Percentiles rank a stretch among this genome's conserved stretches.
Conservation (phyloP, 92 coral and sea anemone genomes). For the Bergia puertoricense region DNA sequence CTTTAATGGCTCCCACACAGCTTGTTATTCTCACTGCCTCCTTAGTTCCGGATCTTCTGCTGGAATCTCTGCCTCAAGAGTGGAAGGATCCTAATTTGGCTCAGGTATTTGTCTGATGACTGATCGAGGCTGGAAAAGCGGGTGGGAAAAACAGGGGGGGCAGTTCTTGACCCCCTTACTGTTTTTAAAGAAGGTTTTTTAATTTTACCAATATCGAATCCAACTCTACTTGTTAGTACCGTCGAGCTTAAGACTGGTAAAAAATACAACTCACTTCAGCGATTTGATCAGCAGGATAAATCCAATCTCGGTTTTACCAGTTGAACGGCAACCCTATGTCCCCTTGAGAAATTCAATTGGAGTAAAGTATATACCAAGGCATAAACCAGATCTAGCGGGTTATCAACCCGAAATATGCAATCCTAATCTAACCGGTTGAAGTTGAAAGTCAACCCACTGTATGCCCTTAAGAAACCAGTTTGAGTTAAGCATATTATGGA, state of each 20-base stretch:
- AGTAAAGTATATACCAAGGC: too few relatives aligned
- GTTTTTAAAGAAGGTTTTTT: too few relatives aligned
- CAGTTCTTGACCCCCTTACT: not conserved
- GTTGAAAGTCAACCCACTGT: too few relatives aligned
- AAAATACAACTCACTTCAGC: not conserved
- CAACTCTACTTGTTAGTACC: not conserved
- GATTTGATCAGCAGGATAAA: too few relatives aligned
- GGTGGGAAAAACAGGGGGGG: not conserved
- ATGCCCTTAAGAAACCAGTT: too few relatives aligned
- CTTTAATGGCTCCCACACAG: conserved; percentile 65
- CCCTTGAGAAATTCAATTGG: too few relatives aligned
- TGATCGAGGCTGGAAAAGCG: not conserved
- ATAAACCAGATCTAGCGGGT: too few relatives aligned
- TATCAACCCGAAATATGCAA: too few relatives aligned
- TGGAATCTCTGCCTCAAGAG: conserved; percentile 70
- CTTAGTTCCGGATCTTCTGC: conserved; percentile 77
- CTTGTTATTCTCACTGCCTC: conserved; percentile 67
- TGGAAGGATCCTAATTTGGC: conserved; percentile 61
- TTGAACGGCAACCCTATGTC: too few relatives aligned
- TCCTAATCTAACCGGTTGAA: too few relatives aligned
- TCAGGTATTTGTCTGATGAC: not conserved
- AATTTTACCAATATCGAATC: too few relatives aligned
- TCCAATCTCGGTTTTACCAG: too few relatives aligned
- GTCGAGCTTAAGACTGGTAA: not conserved
- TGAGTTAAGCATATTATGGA: not conserved